Percentiles rank a stretch among this genome's conserved stretches.
These are phyloP conservation scores for Neuroterus valhalla DNA, from an alignment of 1,140 invertebrate species.

Conservation along the genomic window DNA sequence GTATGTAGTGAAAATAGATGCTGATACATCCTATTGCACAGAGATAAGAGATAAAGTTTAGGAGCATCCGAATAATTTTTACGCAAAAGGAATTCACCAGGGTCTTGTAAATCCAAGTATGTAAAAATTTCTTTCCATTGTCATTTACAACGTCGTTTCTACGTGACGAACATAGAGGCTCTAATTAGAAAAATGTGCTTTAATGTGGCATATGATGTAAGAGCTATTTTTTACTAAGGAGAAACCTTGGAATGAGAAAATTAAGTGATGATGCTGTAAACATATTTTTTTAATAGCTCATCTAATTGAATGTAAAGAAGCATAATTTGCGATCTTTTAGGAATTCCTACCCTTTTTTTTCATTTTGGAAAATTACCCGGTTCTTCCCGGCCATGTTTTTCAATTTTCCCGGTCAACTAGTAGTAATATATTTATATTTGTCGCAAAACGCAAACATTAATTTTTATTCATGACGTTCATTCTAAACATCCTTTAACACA, in stretches of 20 bases:
- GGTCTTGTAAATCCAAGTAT: not conserved
- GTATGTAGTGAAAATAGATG: no score
- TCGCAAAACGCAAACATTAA: no score
- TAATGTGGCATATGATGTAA: not conserved
- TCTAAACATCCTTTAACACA: no score
- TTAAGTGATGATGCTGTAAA: no score
- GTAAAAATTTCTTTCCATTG: constrained; percentile 1
- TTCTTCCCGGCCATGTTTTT: no score
- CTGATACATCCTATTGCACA: no score
- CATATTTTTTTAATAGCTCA: no score
- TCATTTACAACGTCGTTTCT: not conserved
- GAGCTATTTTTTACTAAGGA: not conserved
- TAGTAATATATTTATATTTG: no score
- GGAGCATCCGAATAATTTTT: not conserved
- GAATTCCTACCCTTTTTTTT: no score
- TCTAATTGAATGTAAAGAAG: not conserved
- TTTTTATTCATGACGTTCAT: no score
- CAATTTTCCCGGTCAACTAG: no score
- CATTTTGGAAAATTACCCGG: no score
- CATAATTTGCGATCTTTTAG: not conserved
- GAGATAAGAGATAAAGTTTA: not conserved
- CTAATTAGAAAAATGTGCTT: not conserved
- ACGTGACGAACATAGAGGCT: not conserved
- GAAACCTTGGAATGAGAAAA: not conserved
- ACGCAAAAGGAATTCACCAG: not conserved